Evolutionary conservation across 2,113 vertebrate species (phyloP).

Genomic region (Urocitellus parryii): DNA sequence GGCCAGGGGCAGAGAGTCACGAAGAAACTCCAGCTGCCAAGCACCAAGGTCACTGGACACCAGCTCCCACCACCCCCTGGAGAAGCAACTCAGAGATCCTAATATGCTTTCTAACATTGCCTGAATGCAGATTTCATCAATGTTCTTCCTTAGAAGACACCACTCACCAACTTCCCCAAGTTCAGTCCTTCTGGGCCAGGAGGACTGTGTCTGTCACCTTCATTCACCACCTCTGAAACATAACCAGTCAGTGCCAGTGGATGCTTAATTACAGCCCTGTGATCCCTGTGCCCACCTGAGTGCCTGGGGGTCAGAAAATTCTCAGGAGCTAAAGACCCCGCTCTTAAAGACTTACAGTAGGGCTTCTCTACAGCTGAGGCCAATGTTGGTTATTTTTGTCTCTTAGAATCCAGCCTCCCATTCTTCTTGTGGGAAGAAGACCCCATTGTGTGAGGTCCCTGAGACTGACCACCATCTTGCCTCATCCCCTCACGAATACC

Average conservation of each 20-base stretch:
- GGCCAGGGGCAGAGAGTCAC: background rate
- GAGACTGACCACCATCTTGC: background rate
- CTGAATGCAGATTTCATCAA: background rate
- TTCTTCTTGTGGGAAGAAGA: background rate
- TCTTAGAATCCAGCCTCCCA: background rate
- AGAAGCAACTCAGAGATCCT: background rate
- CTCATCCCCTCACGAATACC: too few species aligned
- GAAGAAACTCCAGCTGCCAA: background rate
- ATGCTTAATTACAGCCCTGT: background rate
- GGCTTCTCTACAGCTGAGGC: background rate
- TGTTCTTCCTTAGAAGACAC: background rate
- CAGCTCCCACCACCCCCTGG: rapidly evolving
- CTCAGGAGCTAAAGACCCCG: too few species aligned
- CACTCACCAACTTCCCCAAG: background rate
- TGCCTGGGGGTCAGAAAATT: background rate
- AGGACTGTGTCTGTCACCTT: rapidly evolving
- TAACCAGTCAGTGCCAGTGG: too few species aligned
- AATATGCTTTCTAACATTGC: background rate
- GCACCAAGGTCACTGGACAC: background rate
- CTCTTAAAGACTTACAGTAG: background rate
- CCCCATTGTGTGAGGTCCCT: background rate
- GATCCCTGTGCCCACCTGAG: background rate
- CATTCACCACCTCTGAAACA: background rate
- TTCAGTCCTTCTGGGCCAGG: background rate
- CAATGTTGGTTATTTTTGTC: background rate